phyloP scores from a whole-genome alignment of 2,797 vertebrate genomes.

The Pempheris klunzingeri region DNA sequence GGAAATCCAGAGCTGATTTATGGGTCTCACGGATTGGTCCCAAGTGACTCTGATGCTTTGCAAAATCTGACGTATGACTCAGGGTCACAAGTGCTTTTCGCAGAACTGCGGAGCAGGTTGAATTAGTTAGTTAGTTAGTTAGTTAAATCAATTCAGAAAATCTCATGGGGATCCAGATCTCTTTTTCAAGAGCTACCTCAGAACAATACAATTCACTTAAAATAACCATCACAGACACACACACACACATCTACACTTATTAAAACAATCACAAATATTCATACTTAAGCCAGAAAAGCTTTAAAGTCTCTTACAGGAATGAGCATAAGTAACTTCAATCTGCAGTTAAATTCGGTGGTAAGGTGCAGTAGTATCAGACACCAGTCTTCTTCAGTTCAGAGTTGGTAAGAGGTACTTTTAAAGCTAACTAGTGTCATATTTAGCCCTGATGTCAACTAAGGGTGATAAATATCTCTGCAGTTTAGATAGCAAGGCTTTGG shows the following conservation, averaged over 20 bases:
- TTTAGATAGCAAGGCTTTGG: not conserved
- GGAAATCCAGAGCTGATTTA: slow-evolving; percentile 76
- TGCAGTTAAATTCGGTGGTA: not conserved
- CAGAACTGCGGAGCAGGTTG: slow-evolving; percentile 41
- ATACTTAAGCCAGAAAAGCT: not conserved
- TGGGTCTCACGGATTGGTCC: slow-evolving; percentile 73
- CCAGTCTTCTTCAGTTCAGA: no score
- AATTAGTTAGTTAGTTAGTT: slow-evolving; percentile 9
- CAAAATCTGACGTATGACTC: slow-evolving; percentile 69
- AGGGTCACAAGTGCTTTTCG: slow-evolving; percentile 49
- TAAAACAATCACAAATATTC: not conserved
- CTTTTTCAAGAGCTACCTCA: not conserved
- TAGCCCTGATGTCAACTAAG: not conserved
- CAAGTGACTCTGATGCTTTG: slow-evolving; percentile 71
- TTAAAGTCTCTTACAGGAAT: not conserved
- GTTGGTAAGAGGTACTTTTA: no score
- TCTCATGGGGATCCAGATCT: not conserved
- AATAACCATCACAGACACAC: not conserved
- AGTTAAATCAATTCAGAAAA: slow-evolving; percentile 6
- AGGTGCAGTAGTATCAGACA: no score
- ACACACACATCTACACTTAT: not conserved
- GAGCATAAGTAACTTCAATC: not conserved
- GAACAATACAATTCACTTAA: not conserved
- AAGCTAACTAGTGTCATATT: not conserved
- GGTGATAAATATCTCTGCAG: not conserved